These are phyloP conservation scores for Conistra vaccinii DNA, from an alignment of 2,888 invertebrate genomes.

Conservation along the genomic window DNA sequence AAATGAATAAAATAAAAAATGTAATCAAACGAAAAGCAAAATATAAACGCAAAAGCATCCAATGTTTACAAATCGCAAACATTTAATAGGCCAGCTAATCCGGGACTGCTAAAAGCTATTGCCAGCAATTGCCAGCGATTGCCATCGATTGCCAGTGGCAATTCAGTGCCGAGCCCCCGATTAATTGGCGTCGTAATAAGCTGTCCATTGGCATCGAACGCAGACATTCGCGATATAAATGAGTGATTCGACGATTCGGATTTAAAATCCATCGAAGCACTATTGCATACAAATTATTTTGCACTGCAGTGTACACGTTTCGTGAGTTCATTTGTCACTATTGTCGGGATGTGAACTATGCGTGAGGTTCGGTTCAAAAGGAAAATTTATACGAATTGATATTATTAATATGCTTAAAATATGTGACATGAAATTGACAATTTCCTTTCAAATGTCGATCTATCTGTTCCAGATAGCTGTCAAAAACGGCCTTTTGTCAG, in stretches of 20 bases:
- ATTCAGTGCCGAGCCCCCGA: constrained; percentile 46
- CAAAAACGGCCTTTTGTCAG: too few relatives aligned
- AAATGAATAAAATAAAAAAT: not conserved
- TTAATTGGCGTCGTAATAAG: constrained; percentile 65
- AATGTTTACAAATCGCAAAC: constrained; percentile 43
- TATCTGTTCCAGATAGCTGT: too few relatives aligned
- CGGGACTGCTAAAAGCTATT: constrained; percentile 41
- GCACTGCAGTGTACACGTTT: constrained; percentile 55
- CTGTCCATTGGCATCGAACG: constrained; percentile 52
- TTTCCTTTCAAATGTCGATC: too few relatives aligned
- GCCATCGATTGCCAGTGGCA: constrained; percentile 49
- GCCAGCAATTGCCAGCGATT: constrained; percentile 49
- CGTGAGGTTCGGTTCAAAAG: not conserved
- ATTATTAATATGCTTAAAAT: constrained; percentile 3
- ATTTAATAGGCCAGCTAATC: constrained; percentile 38
- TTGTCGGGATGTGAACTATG: constrained; percentile 34
- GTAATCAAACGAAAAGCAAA: constrained; percentile 3
- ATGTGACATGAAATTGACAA: not conserved
- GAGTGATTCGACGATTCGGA: constrained; percentile 55
- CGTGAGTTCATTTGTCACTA: constrained; percentile 50
- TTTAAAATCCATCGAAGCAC: constrained; percentile 61
- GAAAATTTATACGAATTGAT: not conserved
- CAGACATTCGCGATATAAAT: constrained; percentile 55
- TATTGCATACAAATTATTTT: constrained; percentile 67
- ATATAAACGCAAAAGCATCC: constrained; percentile 9